Evolutionary conservation across 2,888 invertebrate species (phyloP), one percentile per base, ranked within the genome.

Genomic region (Spatulosminthurus flaviceps): DNA sequence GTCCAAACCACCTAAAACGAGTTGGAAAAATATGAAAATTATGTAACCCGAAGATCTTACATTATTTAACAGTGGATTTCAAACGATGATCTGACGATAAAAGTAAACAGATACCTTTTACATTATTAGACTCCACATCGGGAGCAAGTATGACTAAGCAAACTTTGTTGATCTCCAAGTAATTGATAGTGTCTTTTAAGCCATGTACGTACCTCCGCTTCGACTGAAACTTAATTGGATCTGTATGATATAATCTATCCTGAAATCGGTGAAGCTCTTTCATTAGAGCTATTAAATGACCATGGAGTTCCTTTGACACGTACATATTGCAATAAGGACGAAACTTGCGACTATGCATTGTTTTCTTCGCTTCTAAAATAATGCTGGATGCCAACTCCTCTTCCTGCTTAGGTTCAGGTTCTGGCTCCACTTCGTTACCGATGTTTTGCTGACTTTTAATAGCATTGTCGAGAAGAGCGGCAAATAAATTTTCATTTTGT

Each of bases 61-160:
- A n/a, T n/a, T n/a, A n/a, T n/a, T n/a, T n/a, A n/a, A n/a, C n/a
- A n/a, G n/a, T n/a, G n/a, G n/a, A 13, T 41, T 41, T 9, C 41
- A 9, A 41, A 41, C 13, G 13, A 9, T 41, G 41, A 41, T 41
- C n/a, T n/a, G n/a, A n/a, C n/a, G n/a, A 41, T 9, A 41, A 41
- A 41, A 41, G 41, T 7, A 7, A 9, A 41, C 13, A 9, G 41
- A 77, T 81, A 89, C 90, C 90, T 87, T 89, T 88, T 2, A 88
- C 88, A 81, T 88, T 87, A 70, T 88, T 88, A 83, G 87, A 87
- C 84, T 92, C 92, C 84, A 92, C 88, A 86, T 92, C 91, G 1
- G 92, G 90, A 11, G 92, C 92, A 71, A 92, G 88, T 9, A 92
- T 88, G 9, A 92, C 87, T 80, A 91, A 87, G 86, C 91, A 90